These are phyloP conservation scores for Pammene aurita DNA, from an alignment of 2,888 invertebrate genomes.

Conservation along the genomic window DNA sequence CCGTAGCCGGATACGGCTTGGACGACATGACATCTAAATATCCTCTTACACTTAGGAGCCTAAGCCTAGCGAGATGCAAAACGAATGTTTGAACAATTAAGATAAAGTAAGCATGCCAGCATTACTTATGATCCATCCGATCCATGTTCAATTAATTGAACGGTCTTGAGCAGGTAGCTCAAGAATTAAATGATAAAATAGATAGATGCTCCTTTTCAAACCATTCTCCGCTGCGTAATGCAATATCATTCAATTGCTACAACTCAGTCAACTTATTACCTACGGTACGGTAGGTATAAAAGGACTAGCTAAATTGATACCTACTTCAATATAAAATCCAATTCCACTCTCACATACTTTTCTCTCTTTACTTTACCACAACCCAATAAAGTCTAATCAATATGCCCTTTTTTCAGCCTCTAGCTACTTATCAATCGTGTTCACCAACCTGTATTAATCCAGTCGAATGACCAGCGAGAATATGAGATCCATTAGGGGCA, in stretches of 20 bases:
- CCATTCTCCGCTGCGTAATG: not conserved
- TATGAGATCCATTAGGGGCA: constrained; percentile 66
- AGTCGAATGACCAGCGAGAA: constrained; percentile 77
- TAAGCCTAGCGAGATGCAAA: not conserved
- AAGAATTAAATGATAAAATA: not conserved
- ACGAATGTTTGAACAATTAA: not conserved
- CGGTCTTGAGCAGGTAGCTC: constrained; percentile 1
- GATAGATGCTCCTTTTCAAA: not conserved
- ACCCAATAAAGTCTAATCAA: constrained; percentile 17
- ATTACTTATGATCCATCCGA: too few relatives aligned
- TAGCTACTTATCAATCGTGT: constrained; percentile 9
- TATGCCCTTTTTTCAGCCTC: constrained; percentile 4
- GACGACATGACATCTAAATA: too few relatives aligned
- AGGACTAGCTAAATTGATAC: too few relatives aligned
- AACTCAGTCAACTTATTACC: not conserved
- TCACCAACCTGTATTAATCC: constrained; percentile 80
- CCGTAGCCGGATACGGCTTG: too few relatives aligned
- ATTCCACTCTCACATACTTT: not conserved
- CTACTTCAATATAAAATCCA: not conserved
- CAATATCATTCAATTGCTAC: not conserved
- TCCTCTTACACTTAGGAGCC: not conserved
- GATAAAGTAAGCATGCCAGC: not conserved
- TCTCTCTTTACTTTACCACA: constrained; percentile 1
- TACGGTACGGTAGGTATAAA: not conserved
- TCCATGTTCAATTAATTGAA: not conserved